These are phyloP conservation scores for Uloborus diversus DNA, from an alignment of 1,140 invertebrate species.

Conservation along the genomic window DNA sequence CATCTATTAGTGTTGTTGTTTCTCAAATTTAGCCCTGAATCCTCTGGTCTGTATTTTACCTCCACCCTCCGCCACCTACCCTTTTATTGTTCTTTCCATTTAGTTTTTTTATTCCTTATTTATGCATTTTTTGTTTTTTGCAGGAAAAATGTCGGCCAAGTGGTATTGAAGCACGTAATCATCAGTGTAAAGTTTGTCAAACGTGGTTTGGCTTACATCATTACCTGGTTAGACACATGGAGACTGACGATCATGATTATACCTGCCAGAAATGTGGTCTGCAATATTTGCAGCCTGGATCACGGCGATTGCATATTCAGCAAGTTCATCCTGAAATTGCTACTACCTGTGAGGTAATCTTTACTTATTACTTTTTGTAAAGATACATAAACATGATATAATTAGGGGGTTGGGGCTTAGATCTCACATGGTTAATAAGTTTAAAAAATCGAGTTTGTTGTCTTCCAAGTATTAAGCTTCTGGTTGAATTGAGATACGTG, in stretches of 20 bases:
- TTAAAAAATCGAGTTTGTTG: too few species aligned
- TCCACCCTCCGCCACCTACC: too few species aligned
- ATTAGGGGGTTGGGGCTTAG: too few species aligned
- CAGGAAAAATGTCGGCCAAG: conserved; percentile 29
- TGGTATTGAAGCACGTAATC: conserved; percentile 59
- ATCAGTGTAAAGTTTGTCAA: conserved; percentile 61
- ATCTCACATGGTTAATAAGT: too few species aligned
- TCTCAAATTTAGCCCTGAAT: too few species aligned
- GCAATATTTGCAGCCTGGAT: conserved; percentile 58
- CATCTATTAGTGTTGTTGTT: too few species aligned
- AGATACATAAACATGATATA: too few species aligned
- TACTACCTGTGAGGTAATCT: conserved; percentile 55
- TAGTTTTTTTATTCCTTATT: background rate
- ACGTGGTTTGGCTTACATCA: conserved; percentile 59
- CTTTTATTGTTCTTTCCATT: too few species aligned
- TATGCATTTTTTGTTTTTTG: background rate
- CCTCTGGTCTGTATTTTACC: too few species aligned
- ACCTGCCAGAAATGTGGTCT: conserved; percentile 59
- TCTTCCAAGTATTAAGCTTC: too few species aligned
- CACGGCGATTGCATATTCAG: conserved; percentile 59
- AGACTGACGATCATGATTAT: conserved; percentile 60
- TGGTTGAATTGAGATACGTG: too few species aligned
- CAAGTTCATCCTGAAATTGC: conserved; percentile 57
- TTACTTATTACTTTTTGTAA: too few species aligned
- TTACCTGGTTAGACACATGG: conserved; percentile 59